These are phyloP conservation scores for Brachionus koreanus DNA, from an alignment of 1,140 invertebrate species.

Conservation along the genomic window DNA sequence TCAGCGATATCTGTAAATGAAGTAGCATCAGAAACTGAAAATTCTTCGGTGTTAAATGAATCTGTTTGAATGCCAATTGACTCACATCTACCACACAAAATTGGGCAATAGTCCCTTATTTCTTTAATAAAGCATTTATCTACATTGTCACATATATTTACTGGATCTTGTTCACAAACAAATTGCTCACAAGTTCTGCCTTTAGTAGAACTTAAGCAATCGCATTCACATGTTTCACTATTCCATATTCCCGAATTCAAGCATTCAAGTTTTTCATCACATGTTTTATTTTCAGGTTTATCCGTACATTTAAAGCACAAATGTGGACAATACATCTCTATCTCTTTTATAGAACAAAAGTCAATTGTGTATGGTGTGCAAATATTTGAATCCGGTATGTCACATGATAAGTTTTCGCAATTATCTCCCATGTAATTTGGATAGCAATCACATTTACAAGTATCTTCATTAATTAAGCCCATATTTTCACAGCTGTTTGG, in stretches of 20 bases:
- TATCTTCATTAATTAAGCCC: neutral
- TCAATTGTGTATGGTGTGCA: neutral
- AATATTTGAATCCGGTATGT: neutral
- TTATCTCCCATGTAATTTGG: neutral
- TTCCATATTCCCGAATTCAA: neutral
- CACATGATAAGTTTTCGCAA: conserved; percentile 20
- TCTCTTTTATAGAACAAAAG: neutral
- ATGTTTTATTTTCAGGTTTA: neutral
- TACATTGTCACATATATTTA: neutral
- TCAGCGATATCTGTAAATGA: neutral
- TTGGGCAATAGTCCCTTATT: neutral
- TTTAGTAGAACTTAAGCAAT: neutral
- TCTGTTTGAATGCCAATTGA: neutral
- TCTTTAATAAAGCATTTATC: neutral
- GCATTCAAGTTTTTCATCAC: neutral
- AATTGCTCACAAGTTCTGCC: neutral
- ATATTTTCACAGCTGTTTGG: neutral
- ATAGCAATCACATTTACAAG: conserved; percentile 36
- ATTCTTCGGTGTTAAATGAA: neutral
- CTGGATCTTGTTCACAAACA: neutral
- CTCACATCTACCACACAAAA: neutral
- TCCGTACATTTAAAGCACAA: neutral
- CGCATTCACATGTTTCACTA: neutral
- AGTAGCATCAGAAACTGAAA: neutral
- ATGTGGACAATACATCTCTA: neutral